Conservation (phyloP, 2,113 vertebrate genomes). For the Aspiorhynchus laticeps region DNA sequence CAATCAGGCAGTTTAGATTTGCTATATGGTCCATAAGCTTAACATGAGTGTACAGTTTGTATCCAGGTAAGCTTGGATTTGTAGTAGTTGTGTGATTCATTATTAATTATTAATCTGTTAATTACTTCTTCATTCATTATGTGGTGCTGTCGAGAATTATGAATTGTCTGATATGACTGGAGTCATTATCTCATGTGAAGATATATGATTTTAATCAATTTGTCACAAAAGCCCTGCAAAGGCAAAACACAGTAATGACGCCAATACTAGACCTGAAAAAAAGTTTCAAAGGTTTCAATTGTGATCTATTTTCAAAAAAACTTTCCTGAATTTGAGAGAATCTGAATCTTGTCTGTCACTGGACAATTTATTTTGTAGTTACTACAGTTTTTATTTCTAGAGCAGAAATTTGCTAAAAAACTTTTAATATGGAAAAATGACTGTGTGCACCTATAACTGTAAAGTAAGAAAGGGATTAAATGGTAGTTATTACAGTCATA, state of each 20-base stretch:
- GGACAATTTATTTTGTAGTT: background rate
- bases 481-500: background rate
- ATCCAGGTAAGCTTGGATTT: too few relatives aligned
- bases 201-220: too few relatives aligned
- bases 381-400: background rate
- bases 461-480: background rate
- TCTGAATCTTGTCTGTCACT: background rate
- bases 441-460: background rate
- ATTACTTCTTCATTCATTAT: background rate
- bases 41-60: too few relatives aligned
- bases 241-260: background rate
- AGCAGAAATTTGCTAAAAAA: background rate
- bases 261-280: background rate
- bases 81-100: too few relatives aligned
- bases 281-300: background rate
- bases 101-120: too few relatives aligned
- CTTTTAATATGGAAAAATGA: background rate
- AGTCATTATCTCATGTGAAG: background rate
- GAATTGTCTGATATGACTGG: background rate
- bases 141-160: background rate
- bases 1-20: too few relatives aligned
- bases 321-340: background rate
- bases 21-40: too few relatives aligned
- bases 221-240: background rate
- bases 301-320: background rate